Evolutionary conservation across 2,888 invertebrate species (phyloP).

Genomic region (Drosophila sordidula): DNA sequence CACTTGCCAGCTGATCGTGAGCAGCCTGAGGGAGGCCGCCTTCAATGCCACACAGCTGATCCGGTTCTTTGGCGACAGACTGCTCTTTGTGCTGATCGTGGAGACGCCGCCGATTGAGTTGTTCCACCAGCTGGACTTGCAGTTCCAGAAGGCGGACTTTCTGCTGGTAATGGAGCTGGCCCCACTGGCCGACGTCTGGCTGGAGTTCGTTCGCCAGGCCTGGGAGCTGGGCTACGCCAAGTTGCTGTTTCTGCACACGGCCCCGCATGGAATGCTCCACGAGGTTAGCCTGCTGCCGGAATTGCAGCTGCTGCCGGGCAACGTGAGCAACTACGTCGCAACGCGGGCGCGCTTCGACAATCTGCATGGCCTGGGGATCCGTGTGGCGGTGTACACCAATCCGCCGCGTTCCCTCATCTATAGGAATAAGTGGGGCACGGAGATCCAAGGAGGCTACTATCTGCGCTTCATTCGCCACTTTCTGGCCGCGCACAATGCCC

Average conservation of each 20-base stretch:
- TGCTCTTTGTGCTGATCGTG: slow-evolving; percentile 41
- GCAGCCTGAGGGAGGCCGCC: not conserved
- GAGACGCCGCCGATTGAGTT: slow-evolving; percentile 31
- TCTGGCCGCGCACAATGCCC: slow-evolving; percentile 47
- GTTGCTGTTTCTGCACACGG: slow-evolving; percentile 39
- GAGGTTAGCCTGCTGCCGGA: slow-evolving; percentile 48
- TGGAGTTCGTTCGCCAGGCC: slow-evolving; percentile 23
- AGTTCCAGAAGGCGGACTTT: slow-evolving; percentile 52
- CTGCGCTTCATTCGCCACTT: slow-evolving; percentile 52
- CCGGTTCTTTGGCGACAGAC: slow-evolving; percentile 7
- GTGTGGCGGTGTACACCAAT: slow-evolving; percentile 61
- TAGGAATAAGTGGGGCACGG: slow-evolving; percentile 26
- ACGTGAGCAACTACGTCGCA: slow-evolving; percentile 30
- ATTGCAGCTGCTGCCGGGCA: not conserved
- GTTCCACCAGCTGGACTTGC: slow-evolving; percentile 8
- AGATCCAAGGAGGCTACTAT: slow-evolving; percentile 57
- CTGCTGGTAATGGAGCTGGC: slow-evolving; percentile 32
- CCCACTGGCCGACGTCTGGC: slow-evolving; percentile 27
- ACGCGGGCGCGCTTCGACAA: not conserved
- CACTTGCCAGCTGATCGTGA: slow-evolving; percentile 32
- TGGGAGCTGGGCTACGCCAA: slow-evolving; percentile 48
- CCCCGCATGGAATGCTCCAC: slow-evolving; percentile 23
- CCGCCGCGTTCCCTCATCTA: slow-evolving; percentile 56
- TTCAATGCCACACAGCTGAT: slow-evolving; percentile 29
- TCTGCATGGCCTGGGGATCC: slow-evolving; percentile 46